Evolutionary conservation across 2,113 vertebrate species (phyloP).

Genomic region (Tilapia sparmanii): DNA sequence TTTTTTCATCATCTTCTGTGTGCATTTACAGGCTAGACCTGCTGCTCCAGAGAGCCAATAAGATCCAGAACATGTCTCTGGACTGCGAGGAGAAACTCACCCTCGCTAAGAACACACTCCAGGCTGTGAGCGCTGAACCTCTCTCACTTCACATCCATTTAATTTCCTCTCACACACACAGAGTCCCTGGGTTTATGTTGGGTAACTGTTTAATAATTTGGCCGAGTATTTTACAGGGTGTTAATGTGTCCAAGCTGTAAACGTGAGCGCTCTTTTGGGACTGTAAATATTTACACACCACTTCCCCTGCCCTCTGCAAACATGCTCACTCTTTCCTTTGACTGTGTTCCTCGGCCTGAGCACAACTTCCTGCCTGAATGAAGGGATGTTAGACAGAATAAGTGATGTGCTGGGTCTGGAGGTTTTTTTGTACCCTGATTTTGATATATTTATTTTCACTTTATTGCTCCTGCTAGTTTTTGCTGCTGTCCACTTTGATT

Average conservation of each 20-base stretch:
- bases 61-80: constrained; percentile 93
- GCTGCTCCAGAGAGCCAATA: constrained; percentile 94
- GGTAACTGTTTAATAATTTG: neutral
- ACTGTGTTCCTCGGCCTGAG: neutral
- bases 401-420: neutral
- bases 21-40: constrained; percentile 79
- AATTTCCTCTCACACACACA: neutral
- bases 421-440: neutral
- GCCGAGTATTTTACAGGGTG: neutral
- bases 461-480: neutral
- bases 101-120: constrained; percentile 91
- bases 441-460: neutral
- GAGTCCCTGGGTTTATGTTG: neutral
- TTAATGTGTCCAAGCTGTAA: neutral
- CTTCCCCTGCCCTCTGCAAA: neutral
- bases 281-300: neutral
- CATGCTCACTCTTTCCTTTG: neutral
- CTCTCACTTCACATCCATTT: neutral
- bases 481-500: neutral
- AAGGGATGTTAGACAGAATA: neutral
- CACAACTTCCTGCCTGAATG: neutral
- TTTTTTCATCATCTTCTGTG: neutral
- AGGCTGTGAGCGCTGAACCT: constrained; percentile 80
- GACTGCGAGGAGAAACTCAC: constrained; percentile 97
- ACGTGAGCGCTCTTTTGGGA: neutral